A percentile compares a stretch with the other conserved stretches of the same genome.
These are phyloP conservation scores for Agriotes lineatus DNA, from an alignment of 2,888 invertebrate species.

Conservation along the genomic window DNA sequence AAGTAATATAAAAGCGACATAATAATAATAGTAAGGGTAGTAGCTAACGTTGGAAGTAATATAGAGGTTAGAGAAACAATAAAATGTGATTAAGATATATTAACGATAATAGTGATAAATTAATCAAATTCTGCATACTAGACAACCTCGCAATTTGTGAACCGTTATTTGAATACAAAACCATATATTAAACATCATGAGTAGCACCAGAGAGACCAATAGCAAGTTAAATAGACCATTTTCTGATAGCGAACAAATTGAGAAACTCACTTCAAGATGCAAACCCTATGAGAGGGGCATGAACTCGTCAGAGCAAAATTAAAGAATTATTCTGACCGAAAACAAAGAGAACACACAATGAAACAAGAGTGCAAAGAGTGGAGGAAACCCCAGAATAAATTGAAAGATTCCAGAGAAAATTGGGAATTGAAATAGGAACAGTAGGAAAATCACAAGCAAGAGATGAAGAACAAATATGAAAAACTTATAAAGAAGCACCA, in stretches of 20 bases:
- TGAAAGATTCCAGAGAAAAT: not conserved
- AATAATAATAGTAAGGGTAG: conserved; percentile 4
- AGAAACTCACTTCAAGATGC: not conserved
- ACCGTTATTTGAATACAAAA: not conserved
- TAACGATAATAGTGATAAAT: not conserved
- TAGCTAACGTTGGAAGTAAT: not conserved
- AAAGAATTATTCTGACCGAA: not conserved
- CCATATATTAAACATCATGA: not conserved
- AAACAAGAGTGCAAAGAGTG: not conserved
- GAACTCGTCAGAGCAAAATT: not conserved
- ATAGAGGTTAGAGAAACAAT: not conserved
- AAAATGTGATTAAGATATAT: not conserved
- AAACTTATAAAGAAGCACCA: not conserved
- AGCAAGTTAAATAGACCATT: not conserved
- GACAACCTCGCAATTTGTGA: not conserved
- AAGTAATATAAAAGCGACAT: not conserved
- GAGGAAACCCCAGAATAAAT: not conserved
- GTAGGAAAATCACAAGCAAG: not conserved
- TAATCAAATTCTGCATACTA: not conserved
- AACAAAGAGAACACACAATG: not conserved
- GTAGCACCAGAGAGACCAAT: not conserved
- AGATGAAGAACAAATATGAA: not conserved
- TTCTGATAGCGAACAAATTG: not conserved
- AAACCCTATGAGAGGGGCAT: not conserved
- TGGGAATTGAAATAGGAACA: not conserved